Base-by-base conservation (phyloP, 2,888 invertebrate species). In the Cheilosia vulpina region DNA sequence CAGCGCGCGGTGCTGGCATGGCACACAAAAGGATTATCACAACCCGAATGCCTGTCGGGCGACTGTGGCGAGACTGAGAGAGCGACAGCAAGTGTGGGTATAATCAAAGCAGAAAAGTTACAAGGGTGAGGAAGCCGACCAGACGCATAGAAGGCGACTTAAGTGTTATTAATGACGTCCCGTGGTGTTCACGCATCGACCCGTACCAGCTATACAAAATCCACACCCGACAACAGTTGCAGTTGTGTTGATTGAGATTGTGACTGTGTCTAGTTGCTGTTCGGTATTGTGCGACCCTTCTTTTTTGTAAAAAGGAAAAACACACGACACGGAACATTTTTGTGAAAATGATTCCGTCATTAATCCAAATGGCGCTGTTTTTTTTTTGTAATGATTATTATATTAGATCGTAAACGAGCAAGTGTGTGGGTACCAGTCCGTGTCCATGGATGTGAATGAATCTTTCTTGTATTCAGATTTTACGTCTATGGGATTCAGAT, bases 131-230 rank as follows among this genome's bases (percentile, higher is more conserved):
- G 52, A 50, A 52, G 53, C 38, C 57, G 63, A 57, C 76, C 62
- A 71, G 85, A 76, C 66, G 71, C 57, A 80, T 81, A 81, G 69
- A 72, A 81, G 79, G 76, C 85, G 85, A 85, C 85, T 85, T 85
- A 85, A 85, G 80, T 85, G 85, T 85, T 85, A 85, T 85, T 85
- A 85, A 85, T 85, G 85, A 77, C 81, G 85, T 85, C 85, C 85
- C 85, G 85, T 77, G 71, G 85, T 80, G 80, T 81, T 85, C 77
- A 85, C 85, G 85, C 85, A 85, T 68, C 85, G 72, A 72, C 80
- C 80, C 85, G 85, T 72, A 60, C 79, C 55, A 65, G 55, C 72
- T 66, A 53, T 27, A 52, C 45, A 31, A 31, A 31, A 31, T 7
- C 7, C 31, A 9, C 31, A 31, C 2, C 31, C 31, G 31, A 31